Evolutionary conservation across 2,797 vertebrate species (phyloP), one percentile per base, ranked within the genome.

Genomic region (Fistularia tabacaria): DNA sequence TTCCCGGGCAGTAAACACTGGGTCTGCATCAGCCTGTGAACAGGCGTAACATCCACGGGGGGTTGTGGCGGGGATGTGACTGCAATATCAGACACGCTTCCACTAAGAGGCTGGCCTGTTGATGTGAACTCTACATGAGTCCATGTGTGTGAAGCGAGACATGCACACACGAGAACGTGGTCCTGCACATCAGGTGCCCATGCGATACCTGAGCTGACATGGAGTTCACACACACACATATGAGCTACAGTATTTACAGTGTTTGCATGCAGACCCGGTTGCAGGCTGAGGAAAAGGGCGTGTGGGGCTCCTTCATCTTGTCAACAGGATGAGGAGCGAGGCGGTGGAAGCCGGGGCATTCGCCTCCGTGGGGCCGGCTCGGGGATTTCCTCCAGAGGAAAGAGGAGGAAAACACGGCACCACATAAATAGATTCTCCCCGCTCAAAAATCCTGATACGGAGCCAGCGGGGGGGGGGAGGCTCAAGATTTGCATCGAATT

Each of bases 291-390:
- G 64, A 59, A 74, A 57, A 66, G 68, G 66, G 67, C 46, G 70
- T 76, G 67, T 36, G 49, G 43, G 51, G 44, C 56, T 70, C 52
- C 66, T 66, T 70, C 57, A 42, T 63, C 54, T 75, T 81, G 83
- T 88, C 82, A 87, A 86, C 85, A 85, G 86, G 87, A 87, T 83
- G 80, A 79, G 70, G 40, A 57, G 73, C 71, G 54, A 69, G 50
- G 72, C 69, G 69, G 50, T 73, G 76, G 71, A 74, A 71, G 79
- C 64, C 54, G 70, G 69, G 68, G 77, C 71, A 64, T 75, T 69
- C 14, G 54, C 58, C 71, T 83, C 76, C 76, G 79, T 74, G 6
- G 85, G 75, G 62, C 59, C 54, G 1, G 62, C 67, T 76, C 46
- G 65, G 74, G 81, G 82, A 86, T 81, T 87, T 86, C 84, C 82